Percentiles rank a stretch among this genome's conserved stretches.
These are phyloP conservation scores for Murina feae DNA, from an alignment of 2,113 vertebrate genomes.

Conservation along the genomic window DNA sequence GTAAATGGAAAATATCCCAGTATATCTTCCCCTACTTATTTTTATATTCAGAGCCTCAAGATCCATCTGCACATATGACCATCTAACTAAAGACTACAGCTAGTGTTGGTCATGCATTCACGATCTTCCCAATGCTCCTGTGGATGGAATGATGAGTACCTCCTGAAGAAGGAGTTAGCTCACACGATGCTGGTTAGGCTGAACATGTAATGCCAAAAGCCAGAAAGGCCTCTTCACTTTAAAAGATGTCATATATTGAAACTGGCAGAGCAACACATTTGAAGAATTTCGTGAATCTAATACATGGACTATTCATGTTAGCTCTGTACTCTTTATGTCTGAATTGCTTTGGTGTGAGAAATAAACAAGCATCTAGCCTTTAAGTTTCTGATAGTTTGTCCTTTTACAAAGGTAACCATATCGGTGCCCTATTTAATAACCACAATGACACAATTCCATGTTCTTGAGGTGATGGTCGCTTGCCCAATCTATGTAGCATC, in stretches of 20 bases:
- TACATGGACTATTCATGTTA: not conserved
- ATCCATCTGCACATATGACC: not conserved
- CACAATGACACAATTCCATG: not conserved
- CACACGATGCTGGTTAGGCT: fast-evolving
- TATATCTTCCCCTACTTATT: not conserved
- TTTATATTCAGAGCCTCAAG: not conserved
- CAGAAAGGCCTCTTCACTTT: not conserved
- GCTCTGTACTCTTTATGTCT: not conserved
- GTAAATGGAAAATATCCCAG: not conserved
- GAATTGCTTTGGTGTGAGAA: not conserved
- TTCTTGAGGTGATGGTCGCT: not conserved
- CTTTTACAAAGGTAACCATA: not conserved
- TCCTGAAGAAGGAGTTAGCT: not conserved
- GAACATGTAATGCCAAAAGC: fast-evolving
- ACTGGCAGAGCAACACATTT: not conserved
- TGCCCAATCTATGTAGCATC: not conserved
- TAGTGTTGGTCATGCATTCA: too few relatives aligned
- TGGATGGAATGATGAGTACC: not conserved
- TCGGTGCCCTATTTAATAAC: not conserved
- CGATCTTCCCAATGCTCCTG: not conserved
- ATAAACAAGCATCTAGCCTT: not conserved
- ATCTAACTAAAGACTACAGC: not conserved
- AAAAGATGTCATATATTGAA: not conserved
- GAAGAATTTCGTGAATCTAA: not conserved
- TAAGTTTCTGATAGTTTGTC: not conserved